Evolutionary conservation across 2,797 vertebrate genomes (phyloP).

Genomic region (Sitta carolinensis): DNA sequence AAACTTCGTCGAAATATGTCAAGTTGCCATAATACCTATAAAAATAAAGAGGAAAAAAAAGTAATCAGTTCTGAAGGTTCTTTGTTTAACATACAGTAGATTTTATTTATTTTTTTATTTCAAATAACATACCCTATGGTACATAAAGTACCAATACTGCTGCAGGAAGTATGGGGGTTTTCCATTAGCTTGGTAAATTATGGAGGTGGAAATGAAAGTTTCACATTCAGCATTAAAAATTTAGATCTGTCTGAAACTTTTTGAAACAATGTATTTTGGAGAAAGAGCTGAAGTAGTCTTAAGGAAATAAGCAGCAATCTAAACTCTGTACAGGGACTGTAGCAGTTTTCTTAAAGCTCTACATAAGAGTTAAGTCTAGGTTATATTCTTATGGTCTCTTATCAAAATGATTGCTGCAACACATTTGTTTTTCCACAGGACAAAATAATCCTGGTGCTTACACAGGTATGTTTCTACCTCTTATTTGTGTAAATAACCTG

Average conservation of each 20-base stretch:
- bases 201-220: not conserved
- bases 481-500: not conserved
- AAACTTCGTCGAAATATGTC: constrained; percentile 97
- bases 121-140: not conserved
- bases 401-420: not conserved
- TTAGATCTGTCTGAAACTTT: not conserved
- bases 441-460: not conserved
- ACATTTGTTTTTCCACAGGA: not conserved
- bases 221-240: not conserved
- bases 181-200: not conserved
- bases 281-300: not conserved
- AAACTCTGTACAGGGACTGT: not conserved
- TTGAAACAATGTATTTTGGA: not conserved
- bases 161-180: not conserved
- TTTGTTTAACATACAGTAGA: not conserved
- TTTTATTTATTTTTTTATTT: not conserved
- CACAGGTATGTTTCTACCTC: not conserved
- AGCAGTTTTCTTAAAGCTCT: not conserved
- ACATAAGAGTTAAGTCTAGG: not conserved
- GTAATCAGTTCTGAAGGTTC: not conserved
- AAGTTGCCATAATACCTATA: constrained; percentile 95
- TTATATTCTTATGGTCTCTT: not conserved
- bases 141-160: not conserved
- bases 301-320: not conserved
- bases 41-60: not conserved